phyloP scores from a whole-genome alignment of 2,797 vertebrate species.

The Pogonophryne albipinna region DNA sequence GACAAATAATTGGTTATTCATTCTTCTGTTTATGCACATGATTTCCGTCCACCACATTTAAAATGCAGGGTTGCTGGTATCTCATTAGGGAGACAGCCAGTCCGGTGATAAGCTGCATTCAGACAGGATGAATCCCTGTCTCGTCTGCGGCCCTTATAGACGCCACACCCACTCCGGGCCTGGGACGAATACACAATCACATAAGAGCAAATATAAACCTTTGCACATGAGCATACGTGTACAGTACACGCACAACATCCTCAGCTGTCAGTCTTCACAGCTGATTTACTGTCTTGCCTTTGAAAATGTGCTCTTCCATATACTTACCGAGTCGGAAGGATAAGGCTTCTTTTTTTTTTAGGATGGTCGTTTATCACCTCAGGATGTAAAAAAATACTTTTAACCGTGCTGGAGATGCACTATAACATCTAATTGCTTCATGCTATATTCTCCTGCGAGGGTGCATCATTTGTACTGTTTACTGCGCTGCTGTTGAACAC shows the following conservation, averaged over 20 bases:
- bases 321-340: conserved; percentile 51
- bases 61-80: conserved; percentile 61
- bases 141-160: conserved; percentile 60
- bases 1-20: conserved; percentile 52
- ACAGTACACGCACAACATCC: conserved; percentile 36
- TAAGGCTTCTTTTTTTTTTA: conserved; percentile 44
- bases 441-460: conserved; percentile 1
- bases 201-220: conserved; percentile 31
- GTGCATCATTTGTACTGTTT: conserved; percentile 20
- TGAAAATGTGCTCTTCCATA: conserved; percentile 60
- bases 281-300: conserved; percentile 77
- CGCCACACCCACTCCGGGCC: conserved; percentile 53
- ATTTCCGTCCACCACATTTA: conserved; percentile 44
- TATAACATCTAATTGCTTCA: conserved; percentile 42
- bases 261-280: conserved; percentile 74
- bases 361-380: conserved; percentile 42
- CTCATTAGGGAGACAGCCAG: conserved; percentile 74
- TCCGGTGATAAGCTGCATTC: conserved; percentile 72
- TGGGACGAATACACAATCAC: conserved; percentile 11
- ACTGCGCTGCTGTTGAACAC: conserved; percentile 1
- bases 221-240: conserved; percentile 28
- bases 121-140: conserved; percentile 77
- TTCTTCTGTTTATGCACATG: conserved; percentile 18
- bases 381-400: conserved; percentile 47
- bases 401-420: conserved; percentile 15